Evolutionary conservation across 2,797 vertebrate genomes (phyloP), one percentile per base, ranked within the genome.

Genomic region (Oreortyx pictus): DNA sequence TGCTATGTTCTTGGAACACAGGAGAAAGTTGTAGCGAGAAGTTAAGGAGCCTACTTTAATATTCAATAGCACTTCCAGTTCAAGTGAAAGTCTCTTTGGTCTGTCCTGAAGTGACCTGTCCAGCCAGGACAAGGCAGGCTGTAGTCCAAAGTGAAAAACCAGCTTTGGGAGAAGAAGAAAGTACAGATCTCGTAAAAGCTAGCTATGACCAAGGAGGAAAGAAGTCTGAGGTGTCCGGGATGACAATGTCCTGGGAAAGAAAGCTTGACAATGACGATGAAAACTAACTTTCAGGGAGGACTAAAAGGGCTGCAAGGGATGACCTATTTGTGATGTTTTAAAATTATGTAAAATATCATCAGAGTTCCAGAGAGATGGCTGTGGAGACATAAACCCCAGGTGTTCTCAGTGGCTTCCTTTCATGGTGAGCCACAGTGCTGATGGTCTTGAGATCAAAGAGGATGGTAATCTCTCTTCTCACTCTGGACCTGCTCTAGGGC

Each of bases 371-470:
- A 70, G 86, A 62, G n/a, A 8, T 39, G 25, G 15, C 27, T 7
- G 14, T 13, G 56, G 52, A 67, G 41, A 52, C 72, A 29, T 0
- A 68, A 81, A 78, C 17, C 5, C 19, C 29, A 59, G 29, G 20
- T 67, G 6, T 44, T 83, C 46, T 68, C 11, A 62, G 54, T 64
- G 31, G 11, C 18, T 24, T 83, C 3, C 29, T 85, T 64, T 71
- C 70, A 47, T 0, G 1, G 18, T 6, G 2, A 59, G 11, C 46
- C 54, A 33, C 3, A 33, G 9, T 4, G 14, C 9, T 87, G 72
- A 39, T 52, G 9, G 50, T 67, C 62, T 88, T 4, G 11, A 82
- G 24, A 39, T 52, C 56, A 68, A 87, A 47, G 14, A 50, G 9
- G 35, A 12, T 17, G 43, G 19, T 16, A 59, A 23, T 24, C 10